Conservation (phyloP, 2,888 invertebrate genomes). For the Drosophila mulleri region DNA sequence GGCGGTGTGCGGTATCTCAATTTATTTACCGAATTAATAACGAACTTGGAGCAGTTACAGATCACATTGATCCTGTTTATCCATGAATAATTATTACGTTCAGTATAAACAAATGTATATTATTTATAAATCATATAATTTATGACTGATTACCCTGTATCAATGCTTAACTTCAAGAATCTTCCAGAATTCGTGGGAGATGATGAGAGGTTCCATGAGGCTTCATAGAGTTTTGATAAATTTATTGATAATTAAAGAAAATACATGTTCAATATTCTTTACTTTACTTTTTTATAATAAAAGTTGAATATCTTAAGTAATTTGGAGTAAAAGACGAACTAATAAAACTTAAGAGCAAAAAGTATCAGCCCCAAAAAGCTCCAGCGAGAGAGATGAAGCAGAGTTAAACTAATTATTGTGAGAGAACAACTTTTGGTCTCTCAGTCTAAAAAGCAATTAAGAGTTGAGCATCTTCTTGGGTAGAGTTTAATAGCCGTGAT, state of each 20-base stretch:
- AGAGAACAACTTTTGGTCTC: not conserved
- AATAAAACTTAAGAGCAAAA: not conserved
- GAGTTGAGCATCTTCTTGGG: not conserved
- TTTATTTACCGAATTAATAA: not conserved
- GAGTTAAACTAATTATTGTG: not conserved
- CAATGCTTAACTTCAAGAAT: not conserved
- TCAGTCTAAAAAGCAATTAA: not conserved
- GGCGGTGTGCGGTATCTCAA: not conserved
- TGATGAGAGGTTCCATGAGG: no score
- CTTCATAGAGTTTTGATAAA: no score
- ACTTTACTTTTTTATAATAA: no score
- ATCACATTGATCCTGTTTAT: not conserved
- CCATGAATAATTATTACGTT: not conserved
- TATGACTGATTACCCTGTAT: not conserved
- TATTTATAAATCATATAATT: no score
- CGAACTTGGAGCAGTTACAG: not conserved
- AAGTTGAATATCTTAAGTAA: not conserved
- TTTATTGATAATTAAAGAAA: no score
- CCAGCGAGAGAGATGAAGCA: not conserved
- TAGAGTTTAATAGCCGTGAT: not conserved
- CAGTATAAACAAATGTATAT: not conserved
- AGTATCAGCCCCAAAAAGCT: not conserved
- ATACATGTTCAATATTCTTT: no score
- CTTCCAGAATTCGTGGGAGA: not conserved
- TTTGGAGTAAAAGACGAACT: not conserved